These are phyloP conservation scores for Anguilla japonica DNA, from an alignment of 2,113 vertebrate species.

Conservation along the genomic window DNA sequence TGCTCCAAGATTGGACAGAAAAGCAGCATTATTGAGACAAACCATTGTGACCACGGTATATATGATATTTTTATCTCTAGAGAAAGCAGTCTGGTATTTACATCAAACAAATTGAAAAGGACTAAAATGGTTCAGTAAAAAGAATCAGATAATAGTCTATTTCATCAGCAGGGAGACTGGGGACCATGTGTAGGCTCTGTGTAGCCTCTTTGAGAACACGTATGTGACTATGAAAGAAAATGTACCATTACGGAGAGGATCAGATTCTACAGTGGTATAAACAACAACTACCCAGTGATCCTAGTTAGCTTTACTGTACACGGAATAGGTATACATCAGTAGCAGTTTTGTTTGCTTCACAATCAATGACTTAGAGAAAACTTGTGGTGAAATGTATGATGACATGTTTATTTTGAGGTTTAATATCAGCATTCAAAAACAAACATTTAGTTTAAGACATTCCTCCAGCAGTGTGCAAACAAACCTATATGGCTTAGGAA, in stretches of 20 bases:
- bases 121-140: slow-evolving; percentile 49
- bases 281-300: not conserved
- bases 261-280: no score
- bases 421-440: not conserved
- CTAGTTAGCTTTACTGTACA: not conserved
- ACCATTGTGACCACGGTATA: slow-evolving; percentile 62
- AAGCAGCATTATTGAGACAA: slow-evolving; percentile 79
- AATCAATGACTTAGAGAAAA: not conserved
- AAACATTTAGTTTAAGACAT: no score
- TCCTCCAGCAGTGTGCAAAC: no score
- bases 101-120: slow-evolving; percentile 63
- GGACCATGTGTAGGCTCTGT: slow-evolving; percentile 13
- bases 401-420: not conserved
- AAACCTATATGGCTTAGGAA: no score
- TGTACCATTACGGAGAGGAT: not conserved
- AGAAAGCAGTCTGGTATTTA: slow-evolving; percentile 42
- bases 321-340: not conserved
- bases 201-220: not conserved
- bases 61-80: slow-evolving; percentile 29
- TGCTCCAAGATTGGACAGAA: slow-evolving; percentile 73
- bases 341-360: not conserved
- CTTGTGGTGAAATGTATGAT: not conserved
- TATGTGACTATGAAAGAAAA: not conserved
- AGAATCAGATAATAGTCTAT: slow-evolving; percentile 43
- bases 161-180: slow-evolving; percentile 36